Percentiles rank a stretch among this genome's conserved stretches.
Evolutionary conservation across 2,797 vertebrate genomes (phyloP).

Genomic region (Ispidina picta): DNA sequence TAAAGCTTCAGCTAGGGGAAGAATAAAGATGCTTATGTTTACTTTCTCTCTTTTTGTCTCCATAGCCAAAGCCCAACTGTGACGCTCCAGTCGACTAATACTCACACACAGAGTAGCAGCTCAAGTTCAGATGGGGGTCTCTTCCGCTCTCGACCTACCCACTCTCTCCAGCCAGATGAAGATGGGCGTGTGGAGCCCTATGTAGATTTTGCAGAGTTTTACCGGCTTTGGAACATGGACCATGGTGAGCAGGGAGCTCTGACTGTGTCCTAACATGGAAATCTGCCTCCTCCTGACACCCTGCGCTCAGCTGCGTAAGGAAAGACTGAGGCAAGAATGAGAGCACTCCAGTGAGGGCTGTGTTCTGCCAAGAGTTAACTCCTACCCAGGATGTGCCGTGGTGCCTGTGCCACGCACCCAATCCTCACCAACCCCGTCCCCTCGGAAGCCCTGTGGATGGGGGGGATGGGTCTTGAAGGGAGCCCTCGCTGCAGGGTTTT

Average conservation of each 20-base stretch:
- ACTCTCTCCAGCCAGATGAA: constrained; percentile 92
- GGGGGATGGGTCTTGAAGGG: not conserved
- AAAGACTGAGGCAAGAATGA: constrained; percentile 1
- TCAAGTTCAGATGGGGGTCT: constrained; percentile 93
- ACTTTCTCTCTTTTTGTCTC: not conserved
- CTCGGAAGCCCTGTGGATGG: not conserved
- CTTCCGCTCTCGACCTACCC: constrained; percentile 89
- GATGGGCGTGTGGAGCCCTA: constrained; percentile 94
- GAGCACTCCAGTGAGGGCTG: not conserved
- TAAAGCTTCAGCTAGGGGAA: not conserved
- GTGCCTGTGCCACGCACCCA: not conserved
- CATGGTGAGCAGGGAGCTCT: constrained; percentile 82
- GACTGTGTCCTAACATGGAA: constrained; percentile 67
- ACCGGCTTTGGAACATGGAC: constrained; percentile 91
- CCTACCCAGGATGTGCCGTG: not conserved
- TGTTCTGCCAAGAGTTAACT: not conserved
- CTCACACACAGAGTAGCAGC: constrained; percentile 97
- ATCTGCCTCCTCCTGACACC: not conserved
- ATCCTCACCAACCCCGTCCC: not conserved
- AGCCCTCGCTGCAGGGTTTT: not conserved
- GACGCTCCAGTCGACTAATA: constrained; percentile 95
- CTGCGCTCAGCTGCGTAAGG: not conserved
- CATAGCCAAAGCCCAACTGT: constrained; percentile 92
- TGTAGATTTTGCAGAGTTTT: constrained; percentile 96
- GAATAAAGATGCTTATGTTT: not conserved